phyloP scores from a whole-genome alignment of 2,888 invertebrate species.

The Parnassius orleans region DNA sequence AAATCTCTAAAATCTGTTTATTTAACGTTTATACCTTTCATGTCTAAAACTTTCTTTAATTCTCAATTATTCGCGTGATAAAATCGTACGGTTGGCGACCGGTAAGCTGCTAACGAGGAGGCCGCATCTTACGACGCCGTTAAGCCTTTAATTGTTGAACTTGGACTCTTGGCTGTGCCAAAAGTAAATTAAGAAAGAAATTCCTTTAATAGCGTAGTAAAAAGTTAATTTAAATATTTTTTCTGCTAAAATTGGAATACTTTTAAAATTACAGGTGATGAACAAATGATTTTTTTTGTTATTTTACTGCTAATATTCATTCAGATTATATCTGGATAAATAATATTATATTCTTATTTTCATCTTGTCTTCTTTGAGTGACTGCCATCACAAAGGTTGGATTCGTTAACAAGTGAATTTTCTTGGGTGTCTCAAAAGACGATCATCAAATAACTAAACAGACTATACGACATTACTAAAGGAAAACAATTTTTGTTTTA shows the following conservation, averaged over 20 bases:
- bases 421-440: no score
- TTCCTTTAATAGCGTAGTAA: conserved; percentile 13
- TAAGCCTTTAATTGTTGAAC: conserved; percentile 59
- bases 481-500: no score
- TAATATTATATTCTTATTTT: no score
- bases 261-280: conserved; percentile 4
- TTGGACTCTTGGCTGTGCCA: conserved; percentile 47
- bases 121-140: conserved; percentile 52
- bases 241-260: background rate
- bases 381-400: no score
- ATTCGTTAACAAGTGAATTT: no score
- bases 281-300: no score
- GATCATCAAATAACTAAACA: no score
- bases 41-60: conserved; percentile 19
- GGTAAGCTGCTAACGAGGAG: conserved; percentile 45
- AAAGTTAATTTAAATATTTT: conserved; percentile 19
- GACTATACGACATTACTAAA: no score
- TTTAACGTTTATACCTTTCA: background rate
- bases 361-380: no score
- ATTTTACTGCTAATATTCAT: no score
- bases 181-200: conserved; percentile 28
- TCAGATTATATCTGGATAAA: no score
- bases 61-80: conserved; percentile 42
- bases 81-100: conserved; percentile 39
- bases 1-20: no score